These are phyloP conservation scores for Paramormyrops hopkinsi DNA, from an alignment of 2,797 vertebrate species.

Conservation along the genomic window DNA sequence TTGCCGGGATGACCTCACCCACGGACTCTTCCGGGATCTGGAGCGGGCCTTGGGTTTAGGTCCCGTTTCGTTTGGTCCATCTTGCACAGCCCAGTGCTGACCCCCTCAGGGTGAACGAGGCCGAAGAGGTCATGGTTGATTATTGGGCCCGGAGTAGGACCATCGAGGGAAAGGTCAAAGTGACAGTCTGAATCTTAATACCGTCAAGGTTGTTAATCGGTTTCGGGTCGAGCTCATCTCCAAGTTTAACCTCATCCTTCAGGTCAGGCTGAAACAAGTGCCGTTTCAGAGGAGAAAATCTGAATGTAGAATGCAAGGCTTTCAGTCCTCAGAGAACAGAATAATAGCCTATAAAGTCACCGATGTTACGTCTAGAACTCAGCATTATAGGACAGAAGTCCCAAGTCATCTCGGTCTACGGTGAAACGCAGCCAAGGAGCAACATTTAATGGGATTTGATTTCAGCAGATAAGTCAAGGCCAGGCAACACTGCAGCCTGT, in stretches of 20 bases:
- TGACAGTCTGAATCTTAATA: conserved; percentile 29
- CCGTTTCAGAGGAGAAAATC: conserved; percentile 14
- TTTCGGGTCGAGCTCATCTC: not conserved
- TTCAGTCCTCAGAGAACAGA: not conserved
- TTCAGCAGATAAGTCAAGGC: not conserved
- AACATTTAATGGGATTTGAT: conserved; percentile 2
- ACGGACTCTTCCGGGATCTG: not conserved
- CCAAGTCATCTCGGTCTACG: not conserved
- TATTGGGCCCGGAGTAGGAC: conserved; percentile 26
- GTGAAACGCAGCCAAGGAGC: not conserved
- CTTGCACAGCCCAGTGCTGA: not conserved
- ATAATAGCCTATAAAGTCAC: not conserved
- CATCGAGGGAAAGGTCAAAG: conserved; percentile 24
- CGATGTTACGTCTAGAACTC: not conserved
- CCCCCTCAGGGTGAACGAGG: conserved; percentile 24
- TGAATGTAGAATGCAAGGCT: not conserved
- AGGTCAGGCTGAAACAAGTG: conserved; percentile 16
- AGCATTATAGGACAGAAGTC: not conserved
- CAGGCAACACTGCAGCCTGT: not conserved
- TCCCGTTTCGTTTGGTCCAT: not conserved
- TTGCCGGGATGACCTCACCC: not conserved
- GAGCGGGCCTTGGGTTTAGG: not conserved
- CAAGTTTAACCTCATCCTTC: not conserved
- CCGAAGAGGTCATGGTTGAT: conserved; percentile 37
- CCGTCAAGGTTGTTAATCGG: not conserved